phyloP scores from a whole-genome alignment of 2,888 invertebrate species.

The Siphlonurus alternatus region DNA sequence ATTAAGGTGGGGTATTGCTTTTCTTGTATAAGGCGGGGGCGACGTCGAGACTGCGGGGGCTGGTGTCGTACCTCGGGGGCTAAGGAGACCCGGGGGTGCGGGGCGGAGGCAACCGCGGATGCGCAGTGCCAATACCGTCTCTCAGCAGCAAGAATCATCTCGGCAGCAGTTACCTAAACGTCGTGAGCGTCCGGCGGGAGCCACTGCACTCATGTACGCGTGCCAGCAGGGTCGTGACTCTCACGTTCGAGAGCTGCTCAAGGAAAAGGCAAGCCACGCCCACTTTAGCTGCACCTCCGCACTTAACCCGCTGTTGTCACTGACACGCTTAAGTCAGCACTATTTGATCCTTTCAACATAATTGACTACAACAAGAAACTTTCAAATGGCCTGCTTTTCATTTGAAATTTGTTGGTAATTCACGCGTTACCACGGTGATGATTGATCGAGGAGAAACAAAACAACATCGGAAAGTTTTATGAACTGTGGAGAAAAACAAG shows the following conservation, averaged over 20 bases:
- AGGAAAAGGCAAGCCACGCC: conserved; percentile 46
- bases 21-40: neutral
- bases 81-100: neutral
- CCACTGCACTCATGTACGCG: conserved; percentile 57
- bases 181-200: neutral
- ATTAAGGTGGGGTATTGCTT: neutral
- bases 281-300: neutral
- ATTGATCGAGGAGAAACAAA: too few species aligned
- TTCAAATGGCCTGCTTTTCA: too few species aligned
- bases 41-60: neutral
- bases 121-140: neutral
- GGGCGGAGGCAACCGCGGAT: neutral
- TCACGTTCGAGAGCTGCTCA: conserved; percentile 54
- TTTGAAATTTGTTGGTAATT: too few species aligned
- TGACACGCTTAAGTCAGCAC: neutral
- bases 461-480: too few species aligned
- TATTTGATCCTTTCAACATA: neutral
- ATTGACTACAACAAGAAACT: too few species aligned
- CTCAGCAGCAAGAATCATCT: conserved; percentile 1
- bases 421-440: too few species aligned
- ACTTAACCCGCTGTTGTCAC: neutral
- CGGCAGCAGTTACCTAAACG: neutral
- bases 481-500: too few species aligned
- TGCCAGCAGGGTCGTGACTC: conserved; percentile 75
- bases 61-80: conserved; percentile 1